Evolutionary conservation across 2,797 vertebrate species (phyloP).

Genomic region (Antennarius maculatus): DNA sequence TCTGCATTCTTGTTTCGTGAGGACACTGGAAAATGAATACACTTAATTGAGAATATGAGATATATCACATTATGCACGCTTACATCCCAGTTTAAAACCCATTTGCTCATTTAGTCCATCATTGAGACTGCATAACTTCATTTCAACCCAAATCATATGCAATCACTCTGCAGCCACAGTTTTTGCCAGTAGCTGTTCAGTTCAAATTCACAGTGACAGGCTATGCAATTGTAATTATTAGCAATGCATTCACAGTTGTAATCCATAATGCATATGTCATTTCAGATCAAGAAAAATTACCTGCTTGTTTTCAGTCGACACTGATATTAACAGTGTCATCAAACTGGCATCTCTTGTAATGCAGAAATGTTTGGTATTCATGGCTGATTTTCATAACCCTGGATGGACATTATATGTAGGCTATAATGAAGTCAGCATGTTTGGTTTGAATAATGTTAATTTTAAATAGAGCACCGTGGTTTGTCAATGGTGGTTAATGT

Average conservation of each 20-base stretch:
- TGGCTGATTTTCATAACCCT: neutral
- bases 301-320: constrained; percentile 19
- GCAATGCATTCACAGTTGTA: constrained; percentile 30
- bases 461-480: neutral
- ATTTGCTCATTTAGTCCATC: constrained; percentile 1
- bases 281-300: constrained; percentile 31
- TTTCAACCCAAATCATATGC: constrained; percentile 8
- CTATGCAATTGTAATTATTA: constrained; percentile 49
- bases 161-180: neutral
- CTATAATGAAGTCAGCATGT: too few species aligned
- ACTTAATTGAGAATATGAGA: constrained; percentile 2
- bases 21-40: constrained; percentile 2
- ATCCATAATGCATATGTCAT: constrained; percentile 30
- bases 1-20: too few species aligned
- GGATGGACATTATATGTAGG: neutral
- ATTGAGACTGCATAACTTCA: constrained; percentile 24
- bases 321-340: constrained; percentile 10
- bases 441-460: neutral
- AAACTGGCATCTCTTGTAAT: neutral
- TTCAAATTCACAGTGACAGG: constrained; percentile 31
- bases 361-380: constrained; percentile 7
- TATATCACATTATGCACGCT: constrained; percentile 11
- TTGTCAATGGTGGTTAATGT: neutral
- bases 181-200: constrained; percentile 29
- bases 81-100: constrained; percentile 12